Conservation (phyloP, 2,888 invertebrate species). For the Tetanocera ferruginea region DNA sequence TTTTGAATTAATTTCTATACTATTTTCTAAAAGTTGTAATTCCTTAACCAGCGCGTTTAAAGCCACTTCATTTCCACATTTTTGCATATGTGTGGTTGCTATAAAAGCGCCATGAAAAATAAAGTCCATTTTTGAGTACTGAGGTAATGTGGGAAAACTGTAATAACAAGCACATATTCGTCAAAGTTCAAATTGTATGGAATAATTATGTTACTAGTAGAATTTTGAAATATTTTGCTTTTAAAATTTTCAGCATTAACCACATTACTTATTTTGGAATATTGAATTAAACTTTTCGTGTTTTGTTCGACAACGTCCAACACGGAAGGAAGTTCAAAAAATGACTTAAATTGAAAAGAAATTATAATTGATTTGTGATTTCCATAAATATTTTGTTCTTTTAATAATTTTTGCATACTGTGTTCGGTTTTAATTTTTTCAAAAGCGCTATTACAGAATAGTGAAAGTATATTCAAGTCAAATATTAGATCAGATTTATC, state of each 20-base stretch:
- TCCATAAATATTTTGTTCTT: slow-evolving; percentile 22
- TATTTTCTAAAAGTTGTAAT: slow-evolving; percentile 4
- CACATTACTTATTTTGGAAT: slow-evolving; percentile 1
- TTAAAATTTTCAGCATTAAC: slow-evolving; percentile 33
- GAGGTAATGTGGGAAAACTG: slow-evolving; percentile 44
- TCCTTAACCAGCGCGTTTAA: slow-evolving; percentile 24
- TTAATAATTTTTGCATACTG: slow-evolving; percentile 31
- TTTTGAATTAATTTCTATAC: background rate
- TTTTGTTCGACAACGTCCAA: background rate
- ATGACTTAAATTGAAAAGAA: background rate
- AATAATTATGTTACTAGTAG: slow-evolving; percentile 30
- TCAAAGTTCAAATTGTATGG: slow-evolving; percentile 43
- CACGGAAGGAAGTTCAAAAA: background rate
- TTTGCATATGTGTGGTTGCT: slow-evolving; percentile 37
- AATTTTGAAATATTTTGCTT: background rate
- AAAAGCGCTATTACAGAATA: slow-evolving; percentile 20
- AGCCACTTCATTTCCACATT: slow-evolving; percentile 36
- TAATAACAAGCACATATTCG: slow-evolving; percentile 47
- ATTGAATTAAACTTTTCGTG: background rate
- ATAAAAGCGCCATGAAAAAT: slow-evolving; percentile 43
- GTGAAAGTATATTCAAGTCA: background rate
- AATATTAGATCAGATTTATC: too few species aligned
- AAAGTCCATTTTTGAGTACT: slow-evolving; percentile 39
- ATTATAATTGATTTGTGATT: background rate
- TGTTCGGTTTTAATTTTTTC: slow-evolving; percentile 33